These are phyloP conservation scores for Drosophila histrio DNA, from an alignment of 2,888 invertebrate species.

Conservation along the genomic window DNA sequence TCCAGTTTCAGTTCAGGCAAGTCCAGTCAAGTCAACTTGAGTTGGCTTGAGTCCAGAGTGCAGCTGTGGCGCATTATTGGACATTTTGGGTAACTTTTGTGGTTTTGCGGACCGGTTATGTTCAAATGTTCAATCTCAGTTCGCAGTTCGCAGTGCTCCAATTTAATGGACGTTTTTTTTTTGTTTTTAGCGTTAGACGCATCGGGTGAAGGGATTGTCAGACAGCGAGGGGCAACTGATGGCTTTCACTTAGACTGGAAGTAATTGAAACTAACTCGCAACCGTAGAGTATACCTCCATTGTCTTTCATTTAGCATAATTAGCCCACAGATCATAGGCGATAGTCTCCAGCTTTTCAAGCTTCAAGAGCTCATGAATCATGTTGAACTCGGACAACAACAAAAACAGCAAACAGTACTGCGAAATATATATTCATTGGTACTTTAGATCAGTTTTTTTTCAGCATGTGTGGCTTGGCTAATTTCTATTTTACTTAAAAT, in stretches of 20 bases:
- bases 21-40: constrained; percentile 6
- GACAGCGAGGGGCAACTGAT: constrained; percentile 9
- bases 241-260: constrained; percentile 23
- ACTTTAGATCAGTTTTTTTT: too few relatives aligned
- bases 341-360: constrained; percentile 2
- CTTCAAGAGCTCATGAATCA: constrained; percentile 28
- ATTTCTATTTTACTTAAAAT: too few relatives aligned
- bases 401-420: too few relatives aligned
- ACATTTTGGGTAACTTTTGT: constrained; percentile 23
- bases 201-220: constrained; percentile 13
- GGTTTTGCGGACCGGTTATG: constrained; percentile 20
- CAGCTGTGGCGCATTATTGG: constrained; percentile 33
- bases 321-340: constrained; percentile 14
- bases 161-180: constrained; percentile 27
- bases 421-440: too few relatives aligned
- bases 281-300: background rate
- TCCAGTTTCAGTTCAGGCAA: constrained; percentile 3
- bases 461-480: too few relatives aligned
- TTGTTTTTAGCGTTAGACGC: constrained; percentile 33
- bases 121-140: background rate
- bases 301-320: constrained; percentile 16
- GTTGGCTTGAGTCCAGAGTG: constrained; percentile 20
- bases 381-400: constrained; percentile 48
- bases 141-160: constrained; percentile 36
- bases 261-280: constrained; percentile 14